A percentile compares a stretch with the other conserved stretches of the same genome.
phyloP scores from a whole-genome alignment of 2,797 vertebrate genomes.

The Syndactyla subalaris region DNA sequence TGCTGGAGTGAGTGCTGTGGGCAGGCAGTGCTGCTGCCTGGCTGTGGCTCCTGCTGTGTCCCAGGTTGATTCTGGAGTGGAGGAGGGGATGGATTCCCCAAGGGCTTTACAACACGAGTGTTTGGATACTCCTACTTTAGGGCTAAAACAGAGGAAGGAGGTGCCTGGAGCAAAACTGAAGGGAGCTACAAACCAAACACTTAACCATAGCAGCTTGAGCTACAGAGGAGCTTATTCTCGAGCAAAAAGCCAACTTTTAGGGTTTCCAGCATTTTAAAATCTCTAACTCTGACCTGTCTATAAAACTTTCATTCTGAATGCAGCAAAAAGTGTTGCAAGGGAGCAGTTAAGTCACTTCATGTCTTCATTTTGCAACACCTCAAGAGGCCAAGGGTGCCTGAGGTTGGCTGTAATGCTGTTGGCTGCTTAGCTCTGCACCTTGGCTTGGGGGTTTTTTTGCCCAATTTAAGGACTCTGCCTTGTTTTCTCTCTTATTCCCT shows the following conservation, averaged over 20 bases:
- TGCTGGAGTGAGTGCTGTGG: neutral
- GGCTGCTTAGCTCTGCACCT: neutral
- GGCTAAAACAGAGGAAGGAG: neutral
- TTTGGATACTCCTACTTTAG: neutral
- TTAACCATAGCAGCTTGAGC: neutral
- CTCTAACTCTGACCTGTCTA: neutral
- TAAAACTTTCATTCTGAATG: neutral
- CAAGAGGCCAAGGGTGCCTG: neutral
- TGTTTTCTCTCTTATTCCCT: neutral
- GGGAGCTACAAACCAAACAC: neutral
- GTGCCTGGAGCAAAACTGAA: neutral
- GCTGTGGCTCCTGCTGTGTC: neutral
- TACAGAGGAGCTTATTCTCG: neutral
- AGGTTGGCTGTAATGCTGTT: neutral
- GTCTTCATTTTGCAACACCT: neutral
- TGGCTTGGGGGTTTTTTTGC: too few species aligned
- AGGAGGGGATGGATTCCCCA: neutral
- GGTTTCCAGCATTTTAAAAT: neutral
- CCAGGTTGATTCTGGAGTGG: neutral
- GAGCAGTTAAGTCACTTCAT: neutral
- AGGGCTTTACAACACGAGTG: neutral
- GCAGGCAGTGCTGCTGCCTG: neutral
- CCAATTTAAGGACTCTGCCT: neutral
- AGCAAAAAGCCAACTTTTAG: neutral
- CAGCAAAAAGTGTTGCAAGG: neutral